A percentile compares a stretch with the other conserved stretches of the same genome.
Evolutionary conservation across 2,113 vertebrate species (phyloP).

Genomic region (Azemiops feae): DNA sequence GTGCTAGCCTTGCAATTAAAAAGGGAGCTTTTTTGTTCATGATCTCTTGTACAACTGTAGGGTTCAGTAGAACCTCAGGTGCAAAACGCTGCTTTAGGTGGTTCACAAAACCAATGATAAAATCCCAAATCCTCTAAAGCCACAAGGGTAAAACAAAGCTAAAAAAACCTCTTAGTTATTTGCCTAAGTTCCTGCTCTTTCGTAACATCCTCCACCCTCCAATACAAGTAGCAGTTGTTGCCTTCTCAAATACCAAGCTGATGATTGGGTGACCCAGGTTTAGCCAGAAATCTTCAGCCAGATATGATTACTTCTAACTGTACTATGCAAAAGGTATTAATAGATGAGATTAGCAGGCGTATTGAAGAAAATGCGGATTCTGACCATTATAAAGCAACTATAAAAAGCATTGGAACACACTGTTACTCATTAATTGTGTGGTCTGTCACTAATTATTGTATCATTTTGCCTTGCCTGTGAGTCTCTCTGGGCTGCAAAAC

Average conservation of each 20-base stretch:
- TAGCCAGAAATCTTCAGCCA: neutral
- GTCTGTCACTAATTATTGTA: slow-evolving; percentile 19
- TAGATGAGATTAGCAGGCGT: neutral
- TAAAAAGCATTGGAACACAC: neutral
- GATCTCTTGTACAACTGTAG: neutral
- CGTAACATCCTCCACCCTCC: neutral
- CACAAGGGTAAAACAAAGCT: neutral
- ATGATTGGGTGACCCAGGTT: neutral
- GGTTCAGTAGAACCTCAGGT: neutral
- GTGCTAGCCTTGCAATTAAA: neutral
- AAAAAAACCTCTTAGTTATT: neutral
- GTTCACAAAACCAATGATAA: neutral
- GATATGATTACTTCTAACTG: neutral
- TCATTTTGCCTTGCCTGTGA: slow-evolving; percentile 34
- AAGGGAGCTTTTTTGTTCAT: neutral
- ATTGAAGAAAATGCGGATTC: neutral
- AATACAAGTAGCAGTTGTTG: neutral
- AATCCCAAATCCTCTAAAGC: neutral
- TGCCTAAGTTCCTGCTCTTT: neutral
- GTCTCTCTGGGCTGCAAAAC: slow-evolving; percentile 8
- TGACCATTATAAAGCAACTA: neutral
- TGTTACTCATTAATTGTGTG: neutral
- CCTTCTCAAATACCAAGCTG: neutral
- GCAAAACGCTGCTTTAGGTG: neutral
- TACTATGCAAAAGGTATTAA: neutral